Evolutionary conservation across 2,888 invertebrate species (phyloP), one percentile per base, ranked within the genome.

Genomic region (Criorhina ranunculi): DNA sequence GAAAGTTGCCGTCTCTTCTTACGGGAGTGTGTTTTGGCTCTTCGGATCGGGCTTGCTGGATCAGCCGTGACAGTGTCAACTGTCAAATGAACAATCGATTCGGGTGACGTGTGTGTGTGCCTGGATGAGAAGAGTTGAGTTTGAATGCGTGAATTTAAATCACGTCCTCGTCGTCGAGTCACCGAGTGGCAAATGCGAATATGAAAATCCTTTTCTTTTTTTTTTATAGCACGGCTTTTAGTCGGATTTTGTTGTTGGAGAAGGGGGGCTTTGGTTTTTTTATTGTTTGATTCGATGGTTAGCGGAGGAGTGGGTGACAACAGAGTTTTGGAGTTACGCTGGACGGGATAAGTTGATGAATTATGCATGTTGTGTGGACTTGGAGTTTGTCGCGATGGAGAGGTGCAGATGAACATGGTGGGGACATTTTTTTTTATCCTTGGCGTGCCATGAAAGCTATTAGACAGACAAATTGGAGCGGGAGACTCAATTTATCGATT

Each of bases 51-150:
- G 59, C 46, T 42, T 64, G 51, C 37, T n/a, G 62, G 75, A 85
- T 79, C 83, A 85, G 40, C 75, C 83, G 79, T 85, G 83, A 75
- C 73, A 79, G 75, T 85, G 79, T 85, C 79, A 85, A 79, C 79
- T 79, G 83, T 85, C 83, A 85, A 64, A 75, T 40, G 75, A 69
- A 79, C 83, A 79, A 79, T 85, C 79, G 78, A 85, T 85, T 85
- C 60, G 79, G 79, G 62, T 69, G 69, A 79, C 64, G 53, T 53
- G 5, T 46, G 59, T 51, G 42, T 35, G 49, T n/a, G n/a, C n/a
- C 40, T 59, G 29, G 51, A 49, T 19, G 49, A 29, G 24, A 35
- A 19, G 19, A 70, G 57, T 62, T 53, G 42, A 3, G 17, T 31
- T 64, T 9, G 7, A 6, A 59, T 15, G 53, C 60, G 44, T 78